phyloP scores from a whole-genome alignment of 2,888 invertebrate genomes.

The Caenorhabditis auriculariae region DNA sequence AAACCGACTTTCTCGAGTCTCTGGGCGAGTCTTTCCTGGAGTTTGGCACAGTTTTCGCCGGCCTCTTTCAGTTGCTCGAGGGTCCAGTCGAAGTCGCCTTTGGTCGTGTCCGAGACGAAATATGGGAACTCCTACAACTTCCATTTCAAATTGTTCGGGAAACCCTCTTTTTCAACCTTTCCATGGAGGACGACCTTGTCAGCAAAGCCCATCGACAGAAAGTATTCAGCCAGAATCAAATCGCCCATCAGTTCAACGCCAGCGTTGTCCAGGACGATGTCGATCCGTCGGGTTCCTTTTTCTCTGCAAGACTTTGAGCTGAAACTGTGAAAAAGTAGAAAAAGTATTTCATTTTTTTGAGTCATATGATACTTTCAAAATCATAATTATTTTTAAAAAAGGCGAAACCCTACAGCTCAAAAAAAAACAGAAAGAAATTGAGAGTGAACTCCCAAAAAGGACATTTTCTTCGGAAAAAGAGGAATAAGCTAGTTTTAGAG shows the following conservation, averaged over 20 bases:
- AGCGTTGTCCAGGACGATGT: constrained; percentile 83
- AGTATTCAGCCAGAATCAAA: constrained; percentile 80
- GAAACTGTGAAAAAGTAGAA: no score
- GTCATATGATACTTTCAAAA: background rate
- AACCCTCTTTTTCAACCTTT: constrained; percentile 33
- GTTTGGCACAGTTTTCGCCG: constrained; percentile 11
- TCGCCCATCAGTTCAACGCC: constrained; percentile 91
- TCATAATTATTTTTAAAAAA: no score
- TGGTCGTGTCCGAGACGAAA: constrained; percentile 89
- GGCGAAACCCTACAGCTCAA: no score
- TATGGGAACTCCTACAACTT: constrained; percentile 88
- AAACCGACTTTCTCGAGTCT: constrained; percentile 14
- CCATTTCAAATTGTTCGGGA: constrained; percentile 11
- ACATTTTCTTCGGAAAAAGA: no score
- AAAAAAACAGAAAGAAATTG: no score
- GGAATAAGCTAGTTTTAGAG: no score
- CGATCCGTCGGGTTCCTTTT: constrained; percentile 41
- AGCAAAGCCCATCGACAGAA: constrained; percentile 69
- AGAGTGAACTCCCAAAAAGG: no score
- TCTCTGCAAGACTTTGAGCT: constrained; percentile 2
- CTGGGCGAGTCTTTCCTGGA: constrained; percentile 28
- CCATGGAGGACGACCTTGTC: constrained; percentile 53
- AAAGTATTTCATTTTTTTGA: background rate
- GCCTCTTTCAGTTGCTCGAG: constrained; percentile 64
- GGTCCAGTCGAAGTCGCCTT: constrained; percentile 76